Conservation (phyloP, 2,888 invertebrate species). For the Trypoxylon attenuatum region DNA sequence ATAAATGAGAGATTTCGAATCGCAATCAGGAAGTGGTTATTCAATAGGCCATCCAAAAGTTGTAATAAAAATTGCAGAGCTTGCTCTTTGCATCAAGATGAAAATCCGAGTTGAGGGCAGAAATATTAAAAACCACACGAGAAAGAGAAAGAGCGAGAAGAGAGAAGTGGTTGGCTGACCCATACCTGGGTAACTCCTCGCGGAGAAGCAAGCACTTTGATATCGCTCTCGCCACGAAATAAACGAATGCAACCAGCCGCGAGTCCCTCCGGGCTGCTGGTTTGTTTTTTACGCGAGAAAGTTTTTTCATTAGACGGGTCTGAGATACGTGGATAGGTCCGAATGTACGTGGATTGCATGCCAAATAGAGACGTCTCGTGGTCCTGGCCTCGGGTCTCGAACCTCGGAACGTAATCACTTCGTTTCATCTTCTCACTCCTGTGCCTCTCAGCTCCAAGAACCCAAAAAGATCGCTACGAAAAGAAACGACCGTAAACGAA, state of each 20-base stretch:
- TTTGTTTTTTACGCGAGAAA: constrained; percentile 20
- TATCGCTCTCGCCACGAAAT: constrained; percentile 23
- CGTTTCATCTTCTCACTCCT: no score
- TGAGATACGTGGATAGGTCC: constrained; percentile 17
- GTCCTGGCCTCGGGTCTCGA: no score
- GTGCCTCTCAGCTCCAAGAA: no score
- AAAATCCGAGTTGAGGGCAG: constrained; percentile 10
- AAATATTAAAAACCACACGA: constrained; percentile 30
- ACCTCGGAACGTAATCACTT: no score
- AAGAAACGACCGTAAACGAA: no score
- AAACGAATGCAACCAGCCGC: constrained; percentile 12
- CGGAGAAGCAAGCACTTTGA: no score
- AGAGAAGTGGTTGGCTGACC: no score
- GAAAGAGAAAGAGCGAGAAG: no score
- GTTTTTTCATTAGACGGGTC: constrained; percentile 46
- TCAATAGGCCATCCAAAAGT: constrained; percentile 5
- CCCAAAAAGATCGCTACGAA: no score
- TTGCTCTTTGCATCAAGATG: constrained; percentile 15
- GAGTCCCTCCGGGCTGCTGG: constrained; percentile 9
- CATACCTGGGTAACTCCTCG: no score
- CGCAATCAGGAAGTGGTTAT: constrained; percentile 15
- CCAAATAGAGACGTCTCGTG: not conserved
- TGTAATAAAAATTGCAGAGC: constrained; percentile 38
- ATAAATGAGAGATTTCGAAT: no score
- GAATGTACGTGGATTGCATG: constrained; percentile 10